Percentiles rank a stretch among this genome's conserved stretches.
phyloP scores from a whole-genome alignment of 1,140 invertebrate species.

The Aricia agestis region DNA sequence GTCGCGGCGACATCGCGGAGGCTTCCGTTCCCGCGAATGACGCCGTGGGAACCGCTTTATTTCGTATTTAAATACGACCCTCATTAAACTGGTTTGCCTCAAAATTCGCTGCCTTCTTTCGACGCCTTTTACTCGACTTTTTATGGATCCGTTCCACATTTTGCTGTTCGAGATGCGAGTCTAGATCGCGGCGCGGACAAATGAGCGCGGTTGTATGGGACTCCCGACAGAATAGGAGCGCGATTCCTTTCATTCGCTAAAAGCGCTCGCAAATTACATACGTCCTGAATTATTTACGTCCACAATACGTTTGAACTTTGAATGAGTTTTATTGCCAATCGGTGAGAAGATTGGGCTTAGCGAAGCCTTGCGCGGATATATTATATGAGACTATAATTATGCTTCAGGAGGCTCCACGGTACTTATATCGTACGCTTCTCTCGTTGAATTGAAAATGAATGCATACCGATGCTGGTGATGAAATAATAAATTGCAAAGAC shows the following conservation, averaged over 20 bases:
- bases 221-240: constrained; percentile 37
- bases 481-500: not conserved
- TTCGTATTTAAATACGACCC: constrained; percentile 74
- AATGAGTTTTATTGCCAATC: constrained; percentile 13
- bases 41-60: constrained; percentile 73
- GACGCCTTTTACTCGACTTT: constrained; percentile 75
- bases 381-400: not conserved
- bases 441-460: not conserved
- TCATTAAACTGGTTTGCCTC: constrained; percentile 74
- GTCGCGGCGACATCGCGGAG: constrained; percentile 53
- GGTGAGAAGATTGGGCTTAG: constrained; percentile 7
- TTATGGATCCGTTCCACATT: constrained; percentile 74
- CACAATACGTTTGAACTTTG: constrained; percentile 21
- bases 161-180: constrained; percentile 67
- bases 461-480: not conserved
- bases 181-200: constrained; percentile 54
- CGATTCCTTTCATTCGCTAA: constrained; percentile 49
- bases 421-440: not conserved
- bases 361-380: not conserved
- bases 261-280: constrained; percentile 39
- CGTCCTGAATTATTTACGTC: constrained; percentile 15
- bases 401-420: not conserved
- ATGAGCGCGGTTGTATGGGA: constrained; percentile 43
- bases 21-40: constrained; percentile 72
- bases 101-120: constrained; percentile 75